phyloP scores from a whole-genome alignment of 2,797 vertebrate genomes.

The Myotis daubentonii region DNA sequence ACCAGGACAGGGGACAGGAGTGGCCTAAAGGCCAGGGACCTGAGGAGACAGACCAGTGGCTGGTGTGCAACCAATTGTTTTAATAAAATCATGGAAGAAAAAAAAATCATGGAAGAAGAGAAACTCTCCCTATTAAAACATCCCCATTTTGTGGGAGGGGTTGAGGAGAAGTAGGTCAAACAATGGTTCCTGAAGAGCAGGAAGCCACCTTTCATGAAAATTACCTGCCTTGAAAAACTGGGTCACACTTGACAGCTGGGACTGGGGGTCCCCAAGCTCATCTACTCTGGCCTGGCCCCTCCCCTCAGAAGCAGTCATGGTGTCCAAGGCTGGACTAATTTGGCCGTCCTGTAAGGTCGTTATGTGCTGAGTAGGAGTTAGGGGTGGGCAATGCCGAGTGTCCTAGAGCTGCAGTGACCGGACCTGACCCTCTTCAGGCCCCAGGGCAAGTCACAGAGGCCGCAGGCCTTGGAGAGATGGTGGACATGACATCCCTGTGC shows the following conservation, averaged over 20 bases:
- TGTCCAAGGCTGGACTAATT: background rate
- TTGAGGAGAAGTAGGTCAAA: conserved; percentile 45
- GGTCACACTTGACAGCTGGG: conserved; percentile 50
- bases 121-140: background rate
- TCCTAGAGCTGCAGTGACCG: background rate
- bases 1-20: background rate
- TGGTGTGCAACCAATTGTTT: background rate
- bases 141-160: background rate
- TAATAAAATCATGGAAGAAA: conserved; percentile 21
- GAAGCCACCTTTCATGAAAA: conserved; percentile 63
- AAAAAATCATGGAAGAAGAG: background rate
- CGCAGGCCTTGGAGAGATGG: background rate
- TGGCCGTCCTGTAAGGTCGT: background rate
- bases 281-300: background rate
- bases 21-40: background rate
- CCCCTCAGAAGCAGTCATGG: background rate
- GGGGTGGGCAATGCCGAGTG: fast-evolving
- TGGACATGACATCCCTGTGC: background rate
- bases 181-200: background rate
- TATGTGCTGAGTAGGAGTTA: background rate
- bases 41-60: background rate
- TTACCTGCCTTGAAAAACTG: conserved; percentile 67
- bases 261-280: conserved; percentile 1
- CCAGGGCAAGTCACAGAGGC: background rate
- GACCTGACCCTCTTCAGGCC: background rate